A percentile compares a stretch with the other conserved stretches of the same genome.
Evolutionary conservation across 2,797 vertebrate genomes (phyloP).

Genomic region (Benthosema pterotum): DNA sequence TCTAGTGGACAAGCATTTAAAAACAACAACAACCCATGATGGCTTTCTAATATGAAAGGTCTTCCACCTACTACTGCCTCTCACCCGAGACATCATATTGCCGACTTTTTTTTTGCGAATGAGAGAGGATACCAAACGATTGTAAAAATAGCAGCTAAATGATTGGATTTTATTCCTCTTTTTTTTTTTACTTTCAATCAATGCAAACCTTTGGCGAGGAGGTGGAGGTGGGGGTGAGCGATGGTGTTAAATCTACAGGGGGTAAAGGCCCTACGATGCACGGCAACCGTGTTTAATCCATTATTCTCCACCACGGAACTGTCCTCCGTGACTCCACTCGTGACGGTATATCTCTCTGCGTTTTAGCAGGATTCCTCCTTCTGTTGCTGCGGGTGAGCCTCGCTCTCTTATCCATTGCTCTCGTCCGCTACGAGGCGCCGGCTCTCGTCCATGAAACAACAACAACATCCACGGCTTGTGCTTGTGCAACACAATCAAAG

Average conservation of each 20-base stretch:
- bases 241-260: conserved; percentile 37
- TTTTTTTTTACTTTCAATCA: conserved; percentile 39
- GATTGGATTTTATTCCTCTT: conserved; percentile 71
- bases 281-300: conserved; percentile 76
- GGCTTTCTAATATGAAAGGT: conserved; percentile 72
- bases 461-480: conserved; percentile 80
- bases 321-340: conserved; percentile 56
- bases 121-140: conserved; percentile 71
- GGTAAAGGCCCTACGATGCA: conserved; percentile 52
- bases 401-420: conserved; percentile 48
- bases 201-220: conserved; percentile 77
- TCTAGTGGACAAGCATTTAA: conserved; percentile 67
- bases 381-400: no score
- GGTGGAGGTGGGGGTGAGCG: background rate
- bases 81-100: conserved; percentile 72
- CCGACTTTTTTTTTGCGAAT: conserved; percentile 67
- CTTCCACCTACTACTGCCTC: conserved; percentile 66
- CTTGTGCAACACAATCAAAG: conserved; percentile 74
- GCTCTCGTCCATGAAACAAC: conserved; percentile 54
- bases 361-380: conserved; percentile 66
- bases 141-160: conserved; percentile 84
- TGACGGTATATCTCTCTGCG: conserved; percentile 71
- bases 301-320: conserved; percentile 60
- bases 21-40: conserved; percentile 59
- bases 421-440: conserved; percentile 68